Percentiles rank a stretch among this genome's conserved stretches.
phyloP scores from a whole-genome alignment of 1,140 invertebrate species.

The Lineus longissimus region DNA sequence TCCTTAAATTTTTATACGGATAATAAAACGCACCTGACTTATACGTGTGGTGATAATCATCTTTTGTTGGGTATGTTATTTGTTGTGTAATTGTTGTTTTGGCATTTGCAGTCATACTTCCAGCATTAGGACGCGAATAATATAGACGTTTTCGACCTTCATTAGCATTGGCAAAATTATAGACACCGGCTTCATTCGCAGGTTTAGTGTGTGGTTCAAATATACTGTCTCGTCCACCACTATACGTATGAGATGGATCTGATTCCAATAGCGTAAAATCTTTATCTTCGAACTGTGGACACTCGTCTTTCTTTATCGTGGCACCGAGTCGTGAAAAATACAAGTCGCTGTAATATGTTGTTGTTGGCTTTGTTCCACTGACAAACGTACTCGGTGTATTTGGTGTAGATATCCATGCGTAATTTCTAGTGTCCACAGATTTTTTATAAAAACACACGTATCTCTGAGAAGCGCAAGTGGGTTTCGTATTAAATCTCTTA shows the following conservation, averaged over 20 bases:
- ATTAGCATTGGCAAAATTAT: not conserved
- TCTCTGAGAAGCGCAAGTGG: not conserved
- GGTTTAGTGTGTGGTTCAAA: slow-evolving; percentile 1
- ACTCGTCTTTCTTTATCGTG: not conserved
- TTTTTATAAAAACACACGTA: slow-evolving; percentile 5
- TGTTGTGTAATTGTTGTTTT: not conserved
- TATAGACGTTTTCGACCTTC: slow-evolving; percentile 3
- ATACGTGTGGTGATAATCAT: not conserved
- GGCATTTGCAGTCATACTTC: not conserved
- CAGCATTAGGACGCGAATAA: not conserved
- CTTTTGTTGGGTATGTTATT: not conserved
- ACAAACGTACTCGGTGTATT: not conserved
- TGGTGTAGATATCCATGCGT: not conserved
- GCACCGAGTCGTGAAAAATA: not conserved
- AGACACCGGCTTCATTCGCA: not conserved
- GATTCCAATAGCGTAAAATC: not conserved
- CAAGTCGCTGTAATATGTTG: not conserved
- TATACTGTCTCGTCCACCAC: not conserved
- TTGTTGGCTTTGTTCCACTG: not conserved
- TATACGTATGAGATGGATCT: not conserved
- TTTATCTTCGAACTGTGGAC: slow-evolving; percentile 6
- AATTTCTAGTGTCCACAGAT: not conserved
- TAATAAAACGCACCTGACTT: not conserved
- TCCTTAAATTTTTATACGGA: not conserved
- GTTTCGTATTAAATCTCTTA: not conserved